Evolutionary conservation across 53 echinoderm and acorn worm genomes (phyloP).

Genomic region (Hippasteria phrygiana): DNA sequence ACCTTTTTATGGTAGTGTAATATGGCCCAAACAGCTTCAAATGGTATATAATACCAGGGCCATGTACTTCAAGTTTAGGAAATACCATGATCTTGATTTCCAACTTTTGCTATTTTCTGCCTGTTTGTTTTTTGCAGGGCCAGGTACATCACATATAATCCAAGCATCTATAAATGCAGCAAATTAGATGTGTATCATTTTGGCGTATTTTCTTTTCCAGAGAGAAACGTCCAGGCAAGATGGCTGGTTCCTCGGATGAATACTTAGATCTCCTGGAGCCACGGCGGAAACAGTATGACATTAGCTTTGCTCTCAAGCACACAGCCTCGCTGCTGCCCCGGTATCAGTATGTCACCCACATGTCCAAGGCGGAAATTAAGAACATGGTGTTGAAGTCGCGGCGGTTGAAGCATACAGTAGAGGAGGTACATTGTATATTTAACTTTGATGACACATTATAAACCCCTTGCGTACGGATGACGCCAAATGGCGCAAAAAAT

Average conservation of each 20-base stretch:
- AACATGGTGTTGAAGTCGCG: slow-evolving; percentile 81
- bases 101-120: no score
- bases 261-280: slow-evolving; percentile 88
- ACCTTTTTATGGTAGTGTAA: no score
- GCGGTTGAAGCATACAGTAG: slow-evolving; percentile 82
- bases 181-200: no score
- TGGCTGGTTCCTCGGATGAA: slow-evolving; percentile 57
- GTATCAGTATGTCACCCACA: slow-evolving; percentile 86
- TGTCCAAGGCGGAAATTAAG: slow-evolving; percentile 75
- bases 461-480: no score
- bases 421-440: slow-evolving; percentile 71
- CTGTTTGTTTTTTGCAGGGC: no score
- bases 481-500: no score
- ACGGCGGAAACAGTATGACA: slow-evolving; percentile 72
- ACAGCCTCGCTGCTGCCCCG: slow-evolving; percentile 73
- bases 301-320: slow-evolving; percentile 79
- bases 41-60: no score
- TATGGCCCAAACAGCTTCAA: no score
- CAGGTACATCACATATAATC: no score
- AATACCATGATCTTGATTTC: no score
- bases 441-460: neutral
- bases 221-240: neutral
- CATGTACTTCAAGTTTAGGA: no score
- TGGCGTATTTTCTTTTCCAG: neutral
- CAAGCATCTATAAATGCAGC: no score